Base-by-base conservation (phyloP, 2,797 vertebrate genomes). In the Lithobates sylvaticus region DNA sequence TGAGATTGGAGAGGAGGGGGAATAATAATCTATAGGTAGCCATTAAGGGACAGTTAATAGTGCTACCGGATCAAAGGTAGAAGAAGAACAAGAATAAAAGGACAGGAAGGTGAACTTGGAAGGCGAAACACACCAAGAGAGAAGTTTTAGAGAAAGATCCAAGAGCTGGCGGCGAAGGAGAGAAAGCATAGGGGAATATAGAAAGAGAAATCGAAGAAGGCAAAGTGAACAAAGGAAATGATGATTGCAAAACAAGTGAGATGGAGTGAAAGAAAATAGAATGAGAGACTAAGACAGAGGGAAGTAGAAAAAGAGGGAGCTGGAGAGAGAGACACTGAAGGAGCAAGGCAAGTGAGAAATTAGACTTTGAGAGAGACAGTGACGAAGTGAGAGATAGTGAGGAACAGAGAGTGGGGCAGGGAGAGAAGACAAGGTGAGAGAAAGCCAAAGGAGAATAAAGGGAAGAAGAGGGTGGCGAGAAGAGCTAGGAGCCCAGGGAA, bases 331-430 rank as follows among this genome's bases (percentile, higher is more conserved):
- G 69, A 78, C 61, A 39, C 9, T 13, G 69, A 83, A 73, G 64
- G 74, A 86, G 68, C 39, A 16, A 80, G 79, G 42, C 36, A 79
- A 64, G 32, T 78, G 75, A 85, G 87, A 83, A 83, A 83, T 83
- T 73, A 88, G 76, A 75, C 58, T 42, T 82, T 73, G 75, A 87
- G 82, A 84, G 76, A 84, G 86, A 84, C 86, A 87, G 76, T 84
- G 86, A 87, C 64, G 32, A 70, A 87, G 81, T 87, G 81, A 84
- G 47, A 84, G 61, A 79, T 86, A 86, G 74, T 75, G 54, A 87
- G 74, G 64, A 67, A 83, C 54, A 42, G 64, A 27, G 36, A 68
- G 78, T 50, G 58, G 50, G 34, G 83, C 67, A 77, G 77, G 54
- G 83, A 81, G 58, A 61, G 54, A 61, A 67, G 50, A 61, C 18